Evolutionary conservation across 1,140 invertebrate species (phyloP), one percentile per base, ranked within the genome.

Genomic region (Rhyacophila brunnea): DNA sequence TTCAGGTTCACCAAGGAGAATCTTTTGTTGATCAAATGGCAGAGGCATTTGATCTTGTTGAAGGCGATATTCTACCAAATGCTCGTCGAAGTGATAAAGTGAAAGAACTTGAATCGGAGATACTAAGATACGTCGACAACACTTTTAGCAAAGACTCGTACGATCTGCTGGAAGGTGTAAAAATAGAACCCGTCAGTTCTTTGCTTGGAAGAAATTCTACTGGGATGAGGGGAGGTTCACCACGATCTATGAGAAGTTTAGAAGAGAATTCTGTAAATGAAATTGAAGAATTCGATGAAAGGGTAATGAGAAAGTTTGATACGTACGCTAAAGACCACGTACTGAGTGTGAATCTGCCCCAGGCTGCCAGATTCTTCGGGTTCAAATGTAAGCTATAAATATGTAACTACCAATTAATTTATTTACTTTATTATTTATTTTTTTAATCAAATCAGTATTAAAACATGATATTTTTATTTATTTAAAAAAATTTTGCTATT

Each of bases 281-380:
- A 6, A 6, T 28, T 9, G 43, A 43, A 3, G 47, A 70, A 1
- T 79, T 77, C 56, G 75, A 79, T 61, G 71, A 72, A 40, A 71
- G 71, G 65, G 51, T 79, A 1, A 68, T 71, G 51, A 68, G 74
- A 52, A 79, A 77, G 45, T 67, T 79, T 15, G 74, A 73, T 52
- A 69, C 71, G 42, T 78, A 76, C 59, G 65, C 79, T 0, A 68
- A 78, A 36, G 81, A 70, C 18, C 80, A 83, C 64, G 74, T 80
- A 13, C 20, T 83, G 5, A 76, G 77, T 4, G 78, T 83, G 4
- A 82, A 81, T 62, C 52, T 82, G 32, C 79, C 78, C 5, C 75
- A 84, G 64, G 81, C 83, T 23, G 83, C 83, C 2, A 74, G 81
- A 52, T 74, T 84, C 11, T 70, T 77, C 13, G 70, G 69, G 46